Evolutionary conservation across 2,888 invertebrate genomes (phyloP).

Genomic region (Gonocerus acuteangulatus): DNA sequence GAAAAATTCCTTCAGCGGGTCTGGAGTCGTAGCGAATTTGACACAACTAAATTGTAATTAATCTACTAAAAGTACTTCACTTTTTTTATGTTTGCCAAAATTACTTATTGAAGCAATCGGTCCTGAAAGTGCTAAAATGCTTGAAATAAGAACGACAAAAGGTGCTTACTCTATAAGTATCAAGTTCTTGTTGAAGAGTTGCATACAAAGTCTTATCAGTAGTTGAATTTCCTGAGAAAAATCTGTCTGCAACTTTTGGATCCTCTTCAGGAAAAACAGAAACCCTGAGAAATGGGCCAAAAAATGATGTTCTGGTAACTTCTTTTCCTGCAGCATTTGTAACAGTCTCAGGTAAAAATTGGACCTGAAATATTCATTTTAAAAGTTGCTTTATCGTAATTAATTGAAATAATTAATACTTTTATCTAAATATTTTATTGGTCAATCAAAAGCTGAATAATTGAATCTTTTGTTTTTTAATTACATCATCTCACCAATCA

Average conservation of each 20-base stretch:
- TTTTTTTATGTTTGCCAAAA: too few relatives aligned
- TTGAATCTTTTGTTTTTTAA: not conserved
- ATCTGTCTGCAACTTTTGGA: slow-evolving; percentile 75
- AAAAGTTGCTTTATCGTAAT: not conserved
- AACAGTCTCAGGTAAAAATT: slow-evolving; percentile 65
- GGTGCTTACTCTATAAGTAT: slow-evolving; percentile 58
- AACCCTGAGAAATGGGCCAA: slow-evolving; percentile 86
- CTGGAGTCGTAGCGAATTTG: too few relatives aligned
- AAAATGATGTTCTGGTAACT: slow-evolving; percentile 70
- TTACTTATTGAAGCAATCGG: too few relatives aligned
- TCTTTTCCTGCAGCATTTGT: slow-evolving; percentile 72
- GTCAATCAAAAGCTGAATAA: too few relatives aligned
- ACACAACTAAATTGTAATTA: too few relatives aligned
- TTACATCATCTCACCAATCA: too few relatives aligned
- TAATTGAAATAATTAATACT: not conserved
- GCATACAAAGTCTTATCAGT: slow-evolving; percentile 60
- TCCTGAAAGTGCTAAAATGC: too few relatives aligned
- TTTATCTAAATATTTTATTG: not conserved
- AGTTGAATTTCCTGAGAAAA: slow-evolving; percentile 52
- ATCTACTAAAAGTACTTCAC: too few relatives aligned
- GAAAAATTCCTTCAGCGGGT: too few relatives aligned
- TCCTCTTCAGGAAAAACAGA: slow-evolving; percentile 92
- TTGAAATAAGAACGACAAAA: too few relatives aligned
- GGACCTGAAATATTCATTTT: slow-evolving; percentile 45
- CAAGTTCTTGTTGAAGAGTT: slow-evolving; percentile 69